Conservation (phyloP, 2,113 vertebrate species). For the Brachypteracias leptosomus region DNA sequence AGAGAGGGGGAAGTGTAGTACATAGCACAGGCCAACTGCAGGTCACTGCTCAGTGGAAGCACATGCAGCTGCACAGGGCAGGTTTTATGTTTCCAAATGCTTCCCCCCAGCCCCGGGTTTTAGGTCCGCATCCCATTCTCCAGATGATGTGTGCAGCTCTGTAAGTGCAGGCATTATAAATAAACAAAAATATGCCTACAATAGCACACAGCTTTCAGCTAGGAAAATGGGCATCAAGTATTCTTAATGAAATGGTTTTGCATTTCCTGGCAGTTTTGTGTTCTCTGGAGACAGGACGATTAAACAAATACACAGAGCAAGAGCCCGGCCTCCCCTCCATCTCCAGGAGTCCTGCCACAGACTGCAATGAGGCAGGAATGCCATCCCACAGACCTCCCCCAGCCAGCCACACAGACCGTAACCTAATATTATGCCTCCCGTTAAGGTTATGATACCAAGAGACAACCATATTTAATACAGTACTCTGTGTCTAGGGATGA, state of each 20-base stretch:
- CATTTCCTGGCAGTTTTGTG: not conserved
- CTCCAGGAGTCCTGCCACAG: not conserved
- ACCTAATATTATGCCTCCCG: not conserved
- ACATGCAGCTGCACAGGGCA: not conserved
- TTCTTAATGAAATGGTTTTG: not conserved
- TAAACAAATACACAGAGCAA: not conserved
- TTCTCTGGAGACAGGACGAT: constrained; percentile 1
- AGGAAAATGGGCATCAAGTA: not conserved
- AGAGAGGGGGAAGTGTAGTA: not conserved
- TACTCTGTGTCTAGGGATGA: not conserved
- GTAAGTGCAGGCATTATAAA: constrained; percentile 34
- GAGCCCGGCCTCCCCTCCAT: not conserved
- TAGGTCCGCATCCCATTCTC: not conserved
- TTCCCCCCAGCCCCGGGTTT: not conserved
- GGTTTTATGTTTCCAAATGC: constrained; percentile 15
- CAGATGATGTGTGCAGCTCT: not conserved
- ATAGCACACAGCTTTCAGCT: not conserved
- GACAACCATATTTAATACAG: not conserved
- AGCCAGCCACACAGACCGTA: not conserved
- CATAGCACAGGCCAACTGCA: not conserved
- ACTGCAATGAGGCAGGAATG: not conserved
- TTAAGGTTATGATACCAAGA: not conserved
- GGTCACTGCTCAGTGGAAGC: not conserved
- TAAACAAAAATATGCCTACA: constrained; percentile 10
- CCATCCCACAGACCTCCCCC: not conserved